Base-by-base conservation (phyloP, 2,113 vertebrate genomes). In the Lasiurus borealis region DNA sequence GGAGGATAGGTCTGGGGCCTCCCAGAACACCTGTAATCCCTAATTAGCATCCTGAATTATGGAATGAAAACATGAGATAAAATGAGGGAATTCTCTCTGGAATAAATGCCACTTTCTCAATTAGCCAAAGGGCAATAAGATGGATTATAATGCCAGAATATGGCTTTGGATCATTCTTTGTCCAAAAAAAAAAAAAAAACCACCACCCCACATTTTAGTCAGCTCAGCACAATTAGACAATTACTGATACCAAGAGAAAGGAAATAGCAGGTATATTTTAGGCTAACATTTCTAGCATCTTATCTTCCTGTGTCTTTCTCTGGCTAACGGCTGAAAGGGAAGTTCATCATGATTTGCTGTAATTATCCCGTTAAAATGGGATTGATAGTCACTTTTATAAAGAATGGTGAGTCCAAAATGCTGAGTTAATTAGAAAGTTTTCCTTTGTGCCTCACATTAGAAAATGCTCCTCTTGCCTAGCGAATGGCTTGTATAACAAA, bases 61-160 rank as follows among this genome's bases (percentile, higher is more conserved):
- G 85, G 90, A 90, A 83, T 90, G 75, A 93, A 94, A 96, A 88
- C 68, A 91, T 1, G 1, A 96, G 78, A 54, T 68, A 88, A 85
- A 83, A 94, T 81, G 72, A 86, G 88, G 66, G 81, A 87, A 93
- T 94, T 92, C 92, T 96, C 87, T 54, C 75, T 81, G 92, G 85
- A 86, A 86, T 94, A 95, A 94, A 95, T 95, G 95, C 48, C 90
- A 96, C 78, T 83, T 94, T 94, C 93, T 97, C 88, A 92, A 92
- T 96, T 97, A 96, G 57, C 95, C 96, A 96, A 97, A 97, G 95
- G 95, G 92, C 96, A 93, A 2, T 50, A 95, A 93, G 94, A 96
- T 91, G 91, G 78, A 96, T 96, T 93, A 83, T 75, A 52, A 94
- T n/a, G 46, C 85, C 85, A 86, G 90, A 75, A 57, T 36, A 85